Conservation (phyloP, 2,888 invertebrate species). For the Serripes groenlandicus region DNA sequence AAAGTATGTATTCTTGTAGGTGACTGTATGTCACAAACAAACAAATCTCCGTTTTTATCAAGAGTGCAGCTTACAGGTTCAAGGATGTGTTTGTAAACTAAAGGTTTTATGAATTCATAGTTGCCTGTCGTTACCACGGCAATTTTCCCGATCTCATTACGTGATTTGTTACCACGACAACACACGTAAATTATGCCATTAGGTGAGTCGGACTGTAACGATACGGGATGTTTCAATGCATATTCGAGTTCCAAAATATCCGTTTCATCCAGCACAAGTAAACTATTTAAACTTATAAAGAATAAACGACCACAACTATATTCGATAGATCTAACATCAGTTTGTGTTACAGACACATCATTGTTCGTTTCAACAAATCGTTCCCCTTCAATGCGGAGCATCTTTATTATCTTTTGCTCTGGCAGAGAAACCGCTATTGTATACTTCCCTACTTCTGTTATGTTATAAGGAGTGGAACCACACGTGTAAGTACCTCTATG, state of each 20-base stretch:
- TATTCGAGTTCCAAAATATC: slow-evolving; percentile 21
- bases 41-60: slow-evolving; percentile 39
- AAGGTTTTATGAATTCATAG: neutral
- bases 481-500: slow-evolving; percentile 4
- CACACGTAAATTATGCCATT: slow-evolving; percentile 25
- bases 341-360: neutral
- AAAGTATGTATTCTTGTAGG: slow-evolving; percentile 39
- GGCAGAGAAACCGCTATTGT: slow-evolving; percentile 39
- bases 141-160: slow-evolving; percentile 27
- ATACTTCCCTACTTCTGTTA: slow-evolving; percentile 13
- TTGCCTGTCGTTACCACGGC: slow-evolving; percentile 44
- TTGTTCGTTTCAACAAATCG: no score
- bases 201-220: slow-evolving; percentile 18
- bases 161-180: slow-evolving; percentile 38
- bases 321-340: slow-evolving; percentile 22
- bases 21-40: slow-evolving; percentile 48
- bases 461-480: slow-evolving; percentile 37
- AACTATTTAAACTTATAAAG: slow-evolving; percentile 7
- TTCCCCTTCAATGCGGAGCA: neutral
- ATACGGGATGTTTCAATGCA: slow-evolving; percentile 47
- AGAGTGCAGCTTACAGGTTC: slow-evolving; percentile 45
- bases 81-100: neutral
- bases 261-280: neutral
- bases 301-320: neutral
- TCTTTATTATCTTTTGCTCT: slow-evolving; percentile 24